These are phyloP conservation scores for Tragelaphus imberbis DNA, from an alignment of 2,113 vertebrate genomes.

Conservation along the genomic window DNA sequence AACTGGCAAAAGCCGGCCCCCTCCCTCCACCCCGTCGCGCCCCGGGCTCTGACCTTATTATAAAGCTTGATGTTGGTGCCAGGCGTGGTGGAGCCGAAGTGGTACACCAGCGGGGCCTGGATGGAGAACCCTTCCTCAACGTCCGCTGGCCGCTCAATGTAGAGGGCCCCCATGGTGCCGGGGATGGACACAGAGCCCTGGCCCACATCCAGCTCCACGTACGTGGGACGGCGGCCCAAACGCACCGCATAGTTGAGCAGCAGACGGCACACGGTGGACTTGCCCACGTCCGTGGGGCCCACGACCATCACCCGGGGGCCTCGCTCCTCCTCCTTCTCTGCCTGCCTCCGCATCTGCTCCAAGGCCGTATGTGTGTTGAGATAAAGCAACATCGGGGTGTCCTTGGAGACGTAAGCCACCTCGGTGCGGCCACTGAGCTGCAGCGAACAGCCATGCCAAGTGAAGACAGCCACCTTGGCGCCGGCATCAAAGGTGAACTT, in stretches of 20 bases:
- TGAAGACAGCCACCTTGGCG: constrained; percentile 96
- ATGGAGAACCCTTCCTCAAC: constrained; percentile 98
- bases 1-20: not conserved
- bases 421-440: constrained; percentile 94
- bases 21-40: not conserved
- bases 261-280: constrained; percentile 91
- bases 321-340: constrained; percentile 93
- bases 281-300: constrained; percentile 95
- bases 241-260: constrained; percentile 95
- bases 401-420: constrained; percentile 95
- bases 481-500: constrained; percentile 95
- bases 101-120: constrained; percentile 97
- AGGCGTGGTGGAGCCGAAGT: constrained; percentile 97
- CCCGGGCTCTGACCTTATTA: constrained; percentile 87
- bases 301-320: constrained; percentile 97
- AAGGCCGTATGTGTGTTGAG: constrained; percentile 96
- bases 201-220: constrained; percentile 97
- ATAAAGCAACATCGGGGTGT: constrained; percentile 97
- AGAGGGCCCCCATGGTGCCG: constrained; percentile 94
- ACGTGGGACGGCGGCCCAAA: constrained; percentile 94
- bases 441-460: constrained; percentile 96
- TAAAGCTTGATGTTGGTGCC: constrained; percentile 99
- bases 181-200: constrained; percentile 96
- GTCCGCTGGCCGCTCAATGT: constrained; percentile 95
- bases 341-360: constrained; percentile 98